These are phyloP conservation scores for Papilio dardanus DNA, from an alignment of 1,140 invertebrate genomes.

Conservation along the genomic window DNA sequence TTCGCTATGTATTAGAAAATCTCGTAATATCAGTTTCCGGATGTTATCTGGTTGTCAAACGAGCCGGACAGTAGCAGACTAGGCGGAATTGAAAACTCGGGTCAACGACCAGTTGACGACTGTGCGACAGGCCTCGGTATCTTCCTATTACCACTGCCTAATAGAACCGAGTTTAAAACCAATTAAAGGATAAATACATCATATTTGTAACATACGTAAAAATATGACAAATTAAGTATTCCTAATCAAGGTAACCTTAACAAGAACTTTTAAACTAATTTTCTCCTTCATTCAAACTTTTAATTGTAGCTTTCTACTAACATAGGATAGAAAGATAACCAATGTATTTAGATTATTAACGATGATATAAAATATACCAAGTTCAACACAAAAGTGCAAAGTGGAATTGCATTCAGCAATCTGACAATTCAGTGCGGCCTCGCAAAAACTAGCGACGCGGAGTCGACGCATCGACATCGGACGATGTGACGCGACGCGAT, in stretches of 20 bases:
- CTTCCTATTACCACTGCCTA: constrained; percentile 30
- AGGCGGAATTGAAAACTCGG: constrained; percentile 55
- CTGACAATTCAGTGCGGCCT: constrained; percentile 39
- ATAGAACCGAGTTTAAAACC: constrained; percentile 9
- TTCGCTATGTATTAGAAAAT: constrained; percentile 30
- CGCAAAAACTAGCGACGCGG: constrained; percentile 42
- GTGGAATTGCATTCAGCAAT: constrained; percentile 32
- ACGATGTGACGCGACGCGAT: constrained; percentile 2
- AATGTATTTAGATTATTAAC: not conserved
- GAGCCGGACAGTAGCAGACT: constrained; percentile 44
- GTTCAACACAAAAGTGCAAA: constrained; percentile 4
- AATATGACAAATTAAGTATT: no score
- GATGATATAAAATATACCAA: not conserved
- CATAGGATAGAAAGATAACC: not conserved
- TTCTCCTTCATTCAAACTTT: no score
- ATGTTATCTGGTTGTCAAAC: constrained; percentile 51
- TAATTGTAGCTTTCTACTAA: no score
- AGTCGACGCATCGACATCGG: constrained; percentile 29
- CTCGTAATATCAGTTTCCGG: constrained; percentile 42
- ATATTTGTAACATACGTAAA: no score
- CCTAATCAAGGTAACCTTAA: no score
- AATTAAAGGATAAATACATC: no score
- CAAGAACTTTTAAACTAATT: no score
- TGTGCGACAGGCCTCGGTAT: constrained; percentile 43
- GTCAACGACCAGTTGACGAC: constrained; percentile 55